Evolutionary conservation across 92 coral and sea anemone genomes (phyloP), one percentile per base, ranked within the genome.

Genomic region (Palythoa grandis): DNA sequence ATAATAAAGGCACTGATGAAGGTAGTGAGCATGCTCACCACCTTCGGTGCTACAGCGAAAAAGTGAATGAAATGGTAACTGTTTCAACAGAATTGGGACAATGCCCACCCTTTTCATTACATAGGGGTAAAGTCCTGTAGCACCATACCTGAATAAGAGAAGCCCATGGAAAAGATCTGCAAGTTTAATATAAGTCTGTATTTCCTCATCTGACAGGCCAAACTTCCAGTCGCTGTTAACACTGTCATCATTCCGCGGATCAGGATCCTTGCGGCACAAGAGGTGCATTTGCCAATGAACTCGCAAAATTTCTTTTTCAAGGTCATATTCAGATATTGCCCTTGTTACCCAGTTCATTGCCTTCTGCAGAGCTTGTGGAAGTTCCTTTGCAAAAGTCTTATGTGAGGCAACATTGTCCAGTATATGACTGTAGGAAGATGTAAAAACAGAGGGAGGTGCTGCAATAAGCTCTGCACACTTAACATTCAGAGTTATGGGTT

Each of bases 321-420:
- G 76, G 37, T 88, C 88, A 83, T 83, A 88, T 47, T 82, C 88
- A 24, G 91, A 83, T 11, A 88, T 83, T 70, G 40, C 22, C 38
- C 65, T 58, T 23, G 88, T 72, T 57, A 78, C 84, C 83, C 83
- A 82, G 82, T 79, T 82, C 35, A 88, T 38, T 11, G 78, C 77
- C 25, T 83, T 39, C 56, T 83, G 87, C 24, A 88, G 82, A 7
- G 40, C 74, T 20, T 9, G 72, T 24, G 82, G 54, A 61, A 88
- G 39, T 20, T 25, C 35, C 35, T 50, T 53, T 20, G 83, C 47
- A 63, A 76, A 84, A 13, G 43, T 73, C 54, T 56, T 68, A 69
- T 56, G 29, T 5, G 87, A 72, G 38, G 91, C 91, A 68, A 87
- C n/a, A n/a, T n/a, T n/a, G n/a, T n/a, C n/a, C n/a, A n/a, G n/a